phyloP scores from a whole-genome alignment of 2,113 vertebrate species.

The Saguinus imperator region DNA sequence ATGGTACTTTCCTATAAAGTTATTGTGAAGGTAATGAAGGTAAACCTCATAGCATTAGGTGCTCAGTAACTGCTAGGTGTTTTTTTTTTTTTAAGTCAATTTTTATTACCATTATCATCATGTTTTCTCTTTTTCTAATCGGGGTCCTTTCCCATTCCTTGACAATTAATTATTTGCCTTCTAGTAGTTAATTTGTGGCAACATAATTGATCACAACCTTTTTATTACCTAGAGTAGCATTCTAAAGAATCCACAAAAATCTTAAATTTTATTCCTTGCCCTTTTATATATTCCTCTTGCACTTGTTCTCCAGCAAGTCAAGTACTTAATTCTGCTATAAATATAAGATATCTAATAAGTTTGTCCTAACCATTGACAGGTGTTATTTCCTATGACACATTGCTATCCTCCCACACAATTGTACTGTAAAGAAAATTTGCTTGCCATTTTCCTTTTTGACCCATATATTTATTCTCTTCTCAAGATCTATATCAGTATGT shows the following conservation, averaged over 20 bases:
- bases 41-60: not conserved
- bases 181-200: not conserved
- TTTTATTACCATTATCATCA: not conserved
- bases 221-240: not conserved
- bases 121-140: not conserved
- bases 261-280: not conserved
- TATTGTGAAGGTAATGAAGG: not conserved
- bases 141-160: not conserved
- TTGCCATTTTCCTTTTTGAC: not conserved
- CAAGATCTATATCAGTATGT: not conserved
- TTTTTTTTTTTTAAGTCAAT: not conserved
- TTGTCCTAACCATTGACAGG: not conserved
- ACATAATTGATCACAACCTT: not conserved
- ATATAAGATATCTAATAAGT: not conserved
- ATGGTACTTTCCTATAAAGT: not conserved
- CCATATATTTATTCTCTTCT: not conserved
- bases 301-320: not conserved
- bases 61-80: not conserved
- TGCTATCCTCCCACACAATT: not conserved
- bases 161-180: not conserved
- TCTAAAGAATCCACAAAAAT: constrained; percentile 24
- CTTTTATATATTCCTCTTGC: not conserved
- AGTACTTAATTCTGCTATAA: constrained; percentile 39
- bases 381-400: not conserved
- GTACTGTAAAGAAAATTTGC: not conserved